Conservation (phyloP, 2,113 vertebrate genomes). For the Crotophaga sulcirostris region DNA sequence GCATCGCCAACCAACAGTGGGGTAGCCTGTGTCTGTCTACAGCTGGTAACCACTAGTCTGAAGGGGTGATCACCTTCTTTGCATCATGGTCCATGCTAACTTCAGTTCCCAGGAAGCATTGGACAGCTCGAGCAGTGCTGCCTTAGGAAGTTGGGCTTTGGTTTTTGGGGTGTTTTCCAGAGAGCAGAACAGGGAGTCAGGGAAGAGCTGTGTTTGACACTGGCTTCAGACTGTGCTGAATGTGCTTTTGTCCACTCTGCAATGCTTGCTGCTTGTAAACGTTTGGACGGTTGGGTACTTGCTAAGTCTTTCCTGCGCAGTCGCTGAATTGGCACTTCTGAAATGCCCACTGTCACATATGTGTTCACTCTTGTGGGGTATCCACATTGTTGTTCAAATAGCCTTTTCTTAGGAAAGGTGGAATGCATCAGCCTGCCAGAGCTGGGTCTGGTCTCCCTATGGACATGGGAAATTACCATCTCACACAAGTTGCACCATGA, state of each 20-base stretch:
- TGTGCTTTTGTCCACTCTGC: neutral
- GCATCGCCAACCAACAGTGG: neutral
- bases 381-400: neutral
- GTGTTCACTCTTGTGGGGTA: neutral
- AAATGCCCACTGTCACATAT: neutral
- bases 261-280: neutral
- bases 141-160: neutral
- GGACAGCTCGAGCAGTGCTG: neutral
- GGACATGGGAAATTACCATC: neutral
- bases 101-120: neutral
- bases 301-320: neutral
- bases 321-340: neutral
- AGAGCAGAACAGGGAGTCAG: neutral
- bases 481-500: neutral
- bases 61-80: neutral
- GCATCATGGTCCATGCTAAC: neutral
- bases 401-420: neutral
- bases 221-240: neutral
- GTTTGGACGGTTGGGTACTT: rapidly evolving
- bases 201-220: neutral
- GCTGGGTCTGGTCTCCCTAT: neutral
- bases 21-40: neutral
- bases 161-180: neutral
- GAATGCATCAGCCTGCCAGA: neutral
- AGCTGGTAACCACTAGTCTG: neutral